These are phyloP conservation scores for Okamejei kenojei DNA, from an alignment of 2,797 vertebrate genomes.

Conservation along the genomic window DNA sequence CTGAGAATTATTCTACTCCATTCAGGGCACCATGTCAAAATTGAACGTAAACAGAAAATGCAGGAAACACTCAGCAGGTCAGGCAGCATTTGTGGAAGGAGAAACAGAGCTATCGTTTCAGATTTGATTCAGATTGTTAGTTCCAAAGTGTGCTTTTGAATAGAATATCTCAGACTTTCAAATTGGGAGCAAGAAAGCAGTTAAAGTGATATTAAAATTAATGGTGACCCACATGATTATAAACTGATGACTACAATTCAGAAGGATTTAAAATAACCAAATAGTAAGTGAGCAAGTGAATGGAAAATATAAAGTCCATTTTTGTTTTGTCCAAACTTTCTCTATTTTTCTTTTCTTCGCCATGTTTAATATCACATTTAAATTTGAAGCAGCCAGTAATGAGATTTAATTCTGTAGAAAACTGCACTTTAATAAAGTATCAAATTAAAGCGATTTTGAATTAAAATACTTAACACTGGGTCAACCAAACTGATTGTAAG, in stretches of 20 bases:
- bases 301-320: neutral
- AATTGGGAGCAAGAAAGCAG: neutral
- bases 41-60: no score
- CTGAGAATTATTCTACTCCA: neutral
- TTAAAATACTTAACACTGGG: constrained; percentile 14
- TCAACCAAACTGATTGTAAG: constrained; percentile 27
- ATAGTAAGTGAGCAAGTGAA: neutral
- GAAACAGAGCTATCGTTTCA: no score
- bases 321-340: constrained; percentile 7
- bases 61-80: no score
- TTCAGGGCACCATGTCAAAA: neutral
- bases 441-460: constrained; percentile 24
- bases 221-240: neutral
- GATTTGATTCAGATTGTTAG: no score
- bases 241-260: neutral
- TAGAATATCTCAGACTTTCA: neutral
- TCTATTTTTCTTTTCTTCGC: neutral
- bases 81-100: no score
- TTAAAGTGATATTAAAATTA: neutral
- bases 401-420: constrained; percentile 10
- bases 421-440: constrained; percentile 14
- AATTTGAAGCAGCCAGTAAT: neutral
- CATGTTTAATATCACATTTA: neutral
- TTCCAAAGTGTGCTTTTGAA: neutral
- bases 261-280: neutral